Evolutionary conservation across 2,888 invertebrate species (phyloP).

Genomic region (Caenorhabditis panamensis): DNA sequence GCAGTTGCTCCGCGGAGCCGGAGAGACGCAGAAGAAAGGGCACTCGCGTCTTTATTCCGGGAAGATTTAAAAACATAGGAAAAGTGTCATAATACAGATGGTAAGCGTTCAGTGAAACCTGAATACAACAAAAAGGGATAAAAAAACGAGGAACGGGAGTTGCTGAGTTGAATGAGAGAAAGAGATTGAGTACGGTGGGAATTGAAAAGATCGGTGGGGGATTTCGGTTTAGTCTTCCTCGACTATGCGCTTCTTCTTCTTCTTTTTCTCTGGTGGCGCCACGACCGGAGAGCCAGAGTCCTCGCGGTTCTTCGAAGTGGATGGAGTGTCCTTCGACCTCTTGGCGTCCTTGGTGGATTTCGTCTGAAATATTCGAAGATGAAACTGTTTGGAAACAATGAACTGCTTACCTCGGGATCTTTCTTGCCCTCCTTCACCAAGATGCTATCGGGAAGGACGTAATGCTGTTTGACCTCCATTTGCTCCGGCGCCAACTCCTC

Average conservation of each 20-base stretch:
- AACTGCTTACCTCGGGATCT: too few relatives aligned
- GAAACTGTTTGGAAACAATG: too few relatives aligned
- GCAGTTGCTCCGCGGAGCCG: slow-evolving; percentile 5
- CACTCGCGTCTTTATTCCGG: too few relatives aligned
- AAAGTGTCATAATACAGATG: background rate
- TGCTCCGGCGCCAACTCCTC: slow-evolving; percentile 20
- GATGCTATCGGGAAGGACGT: slow-evolving; percentile 8
- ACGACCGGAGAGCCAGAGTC: background rate
- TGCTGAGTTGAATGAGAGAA: too few relatives aligned
- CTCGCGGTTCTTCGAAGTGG: background rate
- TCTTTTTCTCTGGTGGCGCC: background rate
- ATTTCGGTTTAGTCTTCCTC: background rate
- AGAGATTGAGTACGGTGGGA: too few relatives aligned
- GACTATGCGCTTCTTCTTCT: background rate
- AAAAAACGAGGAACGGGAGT: background rate
- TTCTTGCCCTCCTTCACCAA: too few relatives aligned
- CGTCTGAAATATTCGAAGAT: too few relatives aligned
- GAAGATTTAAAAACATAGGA: too few relatives aligned
- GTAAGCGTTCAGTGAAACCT: background rate
- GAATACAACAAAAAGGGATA: too few relatives aligned
- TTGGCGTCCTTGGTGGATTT: background rate
- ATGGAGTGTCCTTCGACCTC: background rate
- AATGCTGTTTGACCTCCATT: background rate
- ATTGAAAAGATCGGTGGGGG: background rate
- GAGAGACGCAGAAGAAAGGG: too few relatives aligned